Percentiles rank a stretch among this genome's conserved stretches.
Conservation (phyloP, 2,797 vertebrate genomes). For the Spinibarbus caldwelli region DNA sequence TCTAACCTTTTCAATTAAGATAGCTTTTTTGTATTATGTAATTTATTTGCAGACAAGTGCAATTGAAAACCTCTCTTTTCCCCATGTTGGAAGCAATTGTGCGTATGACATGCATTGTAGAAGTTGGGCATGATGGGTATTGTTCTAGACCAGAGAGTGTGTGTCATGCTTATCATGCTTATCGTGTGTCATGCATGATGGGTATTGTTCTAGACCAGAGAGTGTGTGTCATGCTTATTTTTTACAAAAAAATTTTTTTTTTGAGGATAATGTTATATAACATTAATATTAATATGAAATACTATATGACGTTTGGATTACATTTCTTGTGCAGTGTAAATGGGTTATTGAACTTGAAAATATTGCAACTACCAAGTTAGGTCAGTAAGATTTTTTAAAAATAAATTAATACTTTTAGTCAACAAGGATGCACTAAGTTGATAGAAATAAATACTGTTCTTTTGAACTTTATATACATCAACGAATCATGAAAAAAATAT, state of each 20-base stretch:
- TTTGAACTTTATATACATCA: too few relatives aligned
- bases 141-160: background rate
- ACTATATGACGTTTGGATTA: background rate
- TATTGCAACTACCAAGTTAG: background rate
- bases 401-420: background rate
- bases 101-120: background rate
- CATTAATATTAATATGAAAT: background rate
- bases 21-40: background rate
- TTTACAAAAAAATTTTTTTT: too few relatives aligned
- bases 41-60: background rate
- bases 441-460: too few relatives aligned
- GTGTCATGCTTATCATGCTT: too few relatives aligned
- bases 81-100: background rate
- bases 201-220: too few relatives aligned
- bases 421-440: background rate
- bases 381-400: too few relatives aligned
- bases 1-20: conserved; percentile 8
- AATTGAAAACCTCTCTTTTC: background rate
- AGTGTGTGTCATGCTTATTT: too few relatives aligned
- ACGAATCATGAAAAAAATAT: too few relatives aligned
- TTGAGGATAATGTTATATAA: background rate
- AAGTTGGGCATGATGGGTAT: conserved; percentile 7
- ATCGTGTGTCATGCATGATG: too few relatives aligned
- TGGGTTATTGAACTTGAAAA: background rate
- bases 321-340: background rate